Evolutionary conservation across 2,797 vertebrate species (phyloP), one percentile per base, ranked within the genome.

Genomic region (Eutrigla gurnardus): DNA sequence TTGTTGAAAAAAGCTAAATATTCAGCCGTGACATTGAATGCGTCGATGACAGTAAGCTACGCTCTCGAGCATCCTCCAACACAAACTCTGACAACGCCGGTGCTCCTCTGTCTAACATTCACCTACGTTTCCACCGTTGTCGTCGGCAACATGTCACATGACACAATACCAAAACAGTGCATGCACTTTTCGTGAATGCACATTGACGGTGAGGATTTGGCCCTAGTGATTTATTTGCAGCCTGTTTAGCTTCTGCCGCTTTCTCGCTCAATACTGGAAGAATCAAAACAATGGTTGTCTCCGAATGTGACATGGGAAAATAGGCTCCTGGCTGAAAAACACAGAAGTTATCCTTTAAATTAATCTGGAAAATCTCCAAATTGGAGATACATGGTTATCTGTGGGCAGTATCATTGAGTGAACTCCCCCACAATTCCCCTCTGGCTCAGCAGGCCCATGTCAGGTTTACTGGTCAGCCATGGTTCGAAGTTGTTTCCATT

Each of bases 401-500:
- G 15, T 17, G 43, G 43, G 6, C 43, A 15, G 9, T 49, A n/a
- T 50, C 47, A 25, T 10, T 3, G n/a, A 9, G 47, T 18, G n/a
- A 3, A 25, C 35, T 8, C 35, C n/a, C 18, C 49, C 4, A 11
- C 11, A 18, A 32, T 52, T 42, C 9, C 18, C 40, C 40, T 54
- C 13, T 53, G 11, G 42, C 15, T n/a, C 6, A n/a, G 15, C 40
- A 10, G 12, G 9, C 37, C 8, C 36, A 17, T 15, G 15, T 33
- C 55, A 43, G 43, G 58, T 52, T 65, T 50, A n/a, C 52, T n/a
- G 53, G 3, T 14, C 45, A 62, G 40, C 59, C 25, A n/a, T 14
- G 0, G 18, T 64, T 60, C 46, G 33, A 45, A 60, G 46, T 33
- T 50, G 8, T 45, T 37, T 17, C 18, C 25, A 37, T 1, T 59